Evolutionary conservation across 2,113 vertebrate genomes (phyloP).

Genomic region (Sigmodon hispidus): DNA sequence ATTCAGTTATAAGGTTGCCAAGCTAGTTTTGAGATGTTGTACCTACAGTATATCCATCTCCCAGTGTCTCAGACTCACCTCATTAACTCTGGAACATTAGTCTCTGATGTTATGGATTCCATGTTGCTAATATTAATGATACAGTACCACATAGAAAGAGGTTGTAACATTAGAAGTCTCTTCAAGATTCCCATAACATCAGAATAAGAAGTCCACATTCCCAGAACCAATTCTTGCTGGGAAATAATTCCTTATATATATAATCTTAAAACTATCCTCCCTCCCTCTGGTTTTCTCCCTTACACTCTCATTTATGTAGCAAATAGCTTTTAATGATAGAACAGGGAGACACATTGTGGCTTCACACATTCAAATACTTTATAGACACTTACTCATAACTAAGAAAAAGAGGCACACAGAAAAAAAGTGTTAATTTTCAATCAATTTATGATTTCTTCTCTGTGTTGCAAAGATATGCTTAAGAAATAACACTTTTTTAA

Average conservation of each 20-base stretch:
- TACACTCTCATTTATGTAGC: slow-evolving; percentile 74
- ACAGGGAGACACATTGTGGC: slow-evolving; percentile 85
- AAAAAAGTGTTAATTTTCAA: slow-evolving; percentile 55
- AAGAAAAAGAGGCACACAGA: slow-evolving; percentile 83
- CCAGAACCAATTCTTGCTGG: slow-evolving; percentile 83
- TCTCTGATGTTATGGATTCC: slow-evolving; percentile 75
- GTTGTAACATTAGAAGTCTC: slow-evolving; percentile 80
- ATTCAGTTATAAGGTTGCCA: slow-evolving; percentile 56
- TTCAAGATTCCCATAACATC: slow-evolving; percentile 82
- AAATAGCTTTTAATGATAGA: slow-evolving; percentile 85
- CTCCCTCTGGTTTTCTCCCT: slow-evolving; percentile 17
- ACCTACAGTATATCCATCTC: slow-evolving; percentile 72
- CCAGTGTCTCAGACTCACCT: slow-evolving; percentile 77
- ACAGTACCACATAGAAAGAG: slow-evolving; percentile 79
- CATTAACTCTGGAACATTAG: slow-evolving; percentile 75
- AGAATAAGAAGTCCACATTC: slow-evolving; percentile 80
- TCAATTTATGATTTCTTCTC: background rate
- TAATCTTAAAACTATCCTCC: slow-evolving; percentile 65
- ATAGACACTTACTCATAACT: slow-evolving; percentile 82
- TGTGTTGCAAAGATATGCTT: background rate
- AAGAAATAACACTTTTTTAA: background rate
- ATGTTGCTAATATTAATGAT: slow-evolving; percentile 85
- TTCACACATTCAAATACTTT: slow-evolving; percentile 86
- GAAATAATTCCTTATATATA: slow-evolving; percentile 73
- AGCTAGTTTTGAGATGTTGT: slow-evolving; percentile 67